A percentile compares a stretch with the other conserved stretches of the same genome.
These are phyloP conservation scores for Notocelia uddmanniana DNA, from an alignment of 2,888 invertebrate species.

Conservation along the genomic window DNA sequence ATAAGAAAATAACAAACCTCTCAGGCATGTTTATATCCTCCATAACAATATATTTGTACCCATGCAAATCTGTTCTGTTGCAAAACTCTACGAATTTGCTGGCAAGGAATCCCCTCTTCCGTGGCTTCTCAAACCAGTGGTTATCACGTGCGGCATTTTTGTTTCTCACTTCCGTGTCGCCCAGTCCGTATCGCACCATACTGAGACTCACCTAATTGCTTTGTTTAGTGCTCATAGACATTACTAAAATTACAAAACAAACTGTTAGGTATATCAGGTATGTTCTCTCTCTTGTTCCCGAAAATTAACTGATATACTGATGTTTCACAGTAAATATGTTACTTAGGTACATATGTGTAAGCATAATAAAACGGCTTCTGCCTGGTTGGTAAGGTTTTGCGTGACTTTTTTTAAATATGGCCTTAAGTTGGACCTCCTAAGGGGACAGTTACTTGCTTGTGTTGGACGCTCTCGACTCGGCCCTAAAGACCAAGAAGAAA, in stretches of 20 bases:
- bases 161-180: slow-evolving; percentile 48
- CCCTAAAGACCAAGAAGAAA: no score
- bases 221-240: background rate
- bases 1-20: slow-evolving; percentile 72
- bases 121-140: slow-evolving; percentile 49
- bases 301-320: background rate
- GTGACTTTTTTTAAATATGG: no score
- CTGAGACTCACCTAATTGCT: background rate
- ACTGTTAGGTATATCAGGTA: no score
- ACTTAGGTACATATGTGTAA: no score
- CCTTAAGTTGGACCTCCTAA: no score
- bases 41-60: slow-evolving; percentile 89
- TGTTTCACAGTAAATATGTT: background rate
- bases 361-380: no score
- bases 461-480: no score
- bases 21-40: slow-evolving; percentile 83
- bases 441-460: no score
- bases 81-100: slow-evolving; percentile 86
- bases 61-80: slow-evolving; percentile 88
- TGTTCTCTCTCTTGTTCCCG: background rate
- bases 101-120: slow-evolving; percentile 54
- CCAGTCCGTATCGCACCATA: slow-evolving; percentile 49
- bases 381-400: no score
- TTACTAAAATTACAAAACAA: background rate
- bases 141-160: slow-evolving; percentile 37